Conservation (phyloP, 2,888 invertebrate genomes). For the Cremastinae sp. region DNA sequence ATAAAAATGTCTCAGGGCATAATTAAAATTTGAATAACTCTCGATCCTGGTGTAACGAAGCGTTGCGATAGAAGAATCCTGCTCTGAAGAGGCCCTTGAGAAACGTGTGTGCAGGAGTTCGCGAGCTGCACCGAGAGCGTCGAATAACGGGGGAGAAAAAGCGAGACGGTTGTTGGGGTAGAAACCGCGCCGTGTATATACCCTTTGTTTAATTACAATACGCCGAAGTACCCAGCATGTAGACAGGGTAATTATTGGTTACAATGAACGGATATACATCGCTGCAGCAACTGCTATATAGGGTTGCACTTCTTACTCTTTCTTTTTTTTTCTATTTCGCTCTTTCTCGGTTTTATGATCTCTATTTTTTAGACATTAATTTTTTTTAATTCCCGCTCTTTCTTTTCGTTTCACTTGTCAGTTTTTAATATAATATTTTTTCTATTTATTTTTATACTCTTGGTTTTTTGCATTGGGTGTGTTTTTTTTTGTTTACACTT, state of each 20-base stretch:
- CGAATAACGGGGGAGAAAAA: not conserved
- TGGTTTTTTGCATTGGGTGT: too few species aligned
- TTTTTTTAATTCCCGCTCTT: too few species aligned
- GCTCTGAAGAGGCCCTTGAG: slow-evolving; percentile 52
- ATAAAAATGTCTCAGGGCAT: too few species aligned
- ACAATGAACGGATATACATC: slow-evolving; percentile 68
- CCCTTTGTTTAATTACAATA: slow-evolving; percentile 77
- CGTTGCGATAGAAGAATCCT: slow-evolving; percentile 44
- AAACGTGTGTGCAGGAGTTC: slow-evolving; percentile 26
- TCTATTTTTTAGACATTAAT: slow-evolving; percentile 67
- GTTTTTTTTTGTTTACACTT: too few species aligned
- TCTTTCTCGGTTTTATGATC: not conserved
- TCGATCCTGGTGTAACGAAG: slow-evolving; percentile 15
- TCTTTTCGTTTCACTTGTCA: too few species aligned
- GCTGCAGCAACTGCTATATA: slow-evolving; percentile 49
- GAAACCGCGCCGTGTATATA: slow-evolving; percentile 51
- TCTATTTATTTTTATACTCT: too few species aligned
- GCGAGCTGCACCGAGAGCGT: slow-evolving; percentile 12
- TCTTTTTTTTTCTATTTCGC: slow-evolving; percentile 31
- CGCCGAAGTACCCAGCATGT: slow-evolving; percentile 67
- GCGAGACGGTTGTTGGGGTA: slow-evolving; percentile 52
- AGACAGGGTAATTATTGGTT: slow-evolving; percentile 77
- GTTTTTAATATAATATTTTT: too few species aligned
- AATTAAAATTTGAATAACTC: too few species aligned
- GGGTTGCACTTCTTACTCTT: slow-evolving; percentile 34